These are phyloP conservation scores for Microplitis manilae DNA, from an alignment of 2,888 invertebrate genomes.

Conservation along the genomic window DNA sequence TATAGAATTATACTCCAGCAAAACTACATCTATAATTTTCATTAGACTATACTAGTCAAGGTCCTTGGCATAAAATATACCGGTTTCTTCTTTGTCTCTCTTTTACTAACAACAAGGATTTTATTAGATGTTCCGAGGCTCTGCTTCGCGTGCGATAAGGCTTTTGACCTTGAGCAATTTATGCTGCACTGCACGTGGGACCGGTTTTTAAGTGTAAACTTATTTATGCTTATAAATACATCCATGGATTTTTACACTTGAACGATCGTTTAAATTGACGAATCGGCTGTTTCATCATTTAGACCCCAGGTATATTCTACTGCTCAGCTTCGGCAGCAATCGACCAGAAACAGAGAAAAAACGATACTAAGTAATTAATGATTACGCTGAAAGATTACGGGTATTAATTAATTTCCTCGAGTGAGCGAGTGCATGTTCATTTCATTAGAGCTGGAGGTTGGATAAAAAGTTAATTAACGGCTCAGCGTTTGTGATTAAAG, in stretches of 20 bases:
- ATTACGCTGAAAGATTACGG: too few species aligned
- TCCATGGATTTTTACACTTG: not conserved
- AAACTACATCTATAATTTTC: not conserved
- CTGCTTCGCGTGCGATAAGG: conserved; percentile 4
- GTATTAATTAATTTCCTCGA: too few species aligned
- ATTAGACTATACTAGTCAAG: conserved; percentile 15
- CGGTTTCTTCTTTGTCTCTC: conserved; percentile 27
- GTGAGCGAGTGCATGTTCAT: not conserved
- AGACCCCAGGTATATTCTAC: too few species aligned
- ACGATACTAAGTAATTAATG: too few species aligned
- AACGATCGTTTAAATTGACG: too few species aligned
- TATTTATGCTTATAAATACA: not conserved
- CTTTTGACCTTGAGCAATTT: conserved; percentile 35
- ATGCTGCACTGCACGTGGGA: conserved; percentile 30
- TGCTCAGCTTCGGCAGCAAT: too few species aligned
- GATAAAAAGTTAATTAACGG: too few species aligned
- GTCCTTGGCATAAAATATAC: conserved; percentile 21
- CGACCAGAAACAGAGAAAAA: too few species aligned
- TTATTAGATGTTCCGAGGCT: not conserved
- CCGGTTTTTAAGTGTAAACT: conserved; percentile 13
- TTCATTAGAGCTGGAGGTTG: not conserved
- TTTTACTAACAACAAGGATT: not conserved
- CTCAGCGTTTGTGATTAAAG: too few species aligned
- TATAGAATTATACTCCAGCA: conserved; percentile 22
- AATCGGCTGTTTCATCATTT: too few species aligned